phyloP scores from a whole-genome alignment of 2,888 invertebrate genomes.

The Drosophila paracracens region DNA sequence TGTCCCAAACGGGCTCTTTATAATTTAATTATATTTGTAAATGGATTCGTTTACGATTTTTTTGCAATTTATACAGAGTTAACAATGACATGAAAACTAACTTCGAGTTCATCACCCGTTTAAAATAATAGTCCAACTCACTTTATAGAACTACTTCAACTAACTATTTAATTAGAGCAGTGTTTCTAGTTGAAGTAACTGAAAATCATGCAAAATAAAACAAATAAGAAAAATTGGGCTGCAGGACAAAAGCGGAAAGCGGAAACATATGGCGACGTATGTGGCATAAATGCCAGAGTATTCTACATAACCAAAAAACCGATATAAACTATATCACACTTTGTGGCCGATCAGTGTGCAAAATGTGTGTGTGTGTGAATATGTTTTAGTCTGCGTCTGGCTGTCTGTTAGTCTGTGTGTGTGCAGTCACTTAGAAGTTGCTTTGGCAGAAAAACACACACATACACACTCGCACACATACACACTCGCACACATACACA shows the following conservation, averaged over 20 bases:
- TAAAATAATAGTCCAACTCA: not conserved
- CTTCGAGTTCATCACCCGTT: not conserved
- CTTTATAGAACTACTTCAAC: not conserved
- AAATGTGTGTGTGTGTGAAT: slow-evolving; percentile 1
- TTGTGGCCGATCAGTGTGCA: slow-evolving; percentile 64
- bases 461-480: not conserved
- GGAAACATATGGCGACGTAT: slow-evolving; percentile 53
- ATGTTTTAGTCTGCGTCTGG: not conserved
- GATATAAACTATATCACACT: slow-evolving; percentile 52
- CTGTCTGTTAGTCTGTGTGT: slow-evolving; percentile 2
- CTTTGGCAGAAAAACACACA: slow-evolving; percentile 51
- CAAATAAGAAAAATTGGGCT: slow-evolving; percentile 1
- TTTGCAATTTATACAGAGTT: too few relatives aligned
- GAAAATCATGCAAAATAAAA: not conserved
- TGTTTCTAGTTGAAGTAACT: slow-evolving; percentile 6
- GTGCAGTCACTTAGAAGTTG: slow-evolving; percentile 65
- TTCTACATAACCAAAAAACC: slow-evolving; percentile 24
- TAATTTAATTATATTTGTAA: not conserved
- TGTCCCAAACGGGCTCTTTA: not conserved
- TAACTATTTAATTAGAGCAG: too few relatives aligned
- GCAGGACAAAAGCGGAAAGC: slow-evolving; percentile 24
- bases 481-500: too few relatives aligned
- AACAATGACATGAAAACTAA: not conserved
- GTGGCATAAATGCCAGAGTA: slow-evolving; percentile 51
- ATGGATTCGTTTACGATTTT: not conserved